A percentile compares a stretch with the other conserved stretches of the same genome.
Evolutionary conservation across 2,888 invertebrate species (phyloP).

Genomic region (Luperina testacea): DNA sequence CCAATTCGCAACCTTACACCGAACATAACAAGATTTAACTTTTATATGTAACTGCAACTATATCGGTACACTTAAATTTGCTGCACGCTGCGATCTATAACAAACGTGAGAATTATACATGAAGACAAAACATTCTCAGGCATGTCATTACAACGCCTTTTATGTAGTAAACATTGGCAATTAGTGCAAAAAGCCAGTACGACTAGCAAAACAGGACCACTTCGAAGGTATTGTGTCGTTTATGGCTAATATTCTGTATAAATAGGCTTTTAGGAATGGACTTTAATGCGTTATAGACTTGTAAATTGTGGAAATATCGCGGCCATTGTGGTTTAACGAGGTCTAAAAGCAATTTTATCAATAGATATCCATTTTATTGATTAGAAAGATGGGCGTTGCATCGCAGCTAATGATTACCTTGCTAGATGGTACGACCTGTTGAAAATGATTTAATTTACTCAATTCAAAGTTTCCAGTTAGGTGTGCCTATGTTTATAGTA

Average conservation of each 20-base stretch:
- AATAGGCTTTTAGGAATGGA: conserved; percentile 25
- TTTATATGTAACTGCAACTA: conserved; percentile 31
- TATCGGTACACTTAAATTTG: conserved; percentile 39
- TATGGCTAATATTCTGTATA: conserved; percentile 39
- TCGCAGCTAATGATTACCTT: not conserved
- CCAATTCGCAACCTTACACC: conserved; percentile 45
- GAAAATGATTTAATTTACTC: not conserved
- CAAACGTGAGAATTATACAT: conserved; percentile 70
- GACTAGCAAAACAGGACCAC: conserved; percentile 50
- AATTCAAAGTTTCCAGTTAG: not conserved
- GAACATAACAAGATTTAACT: conserved; percentile 35
- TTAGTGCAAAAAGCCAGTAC: conserved; percentile 65
- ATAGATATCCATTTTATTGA: conserved; percentile 19
- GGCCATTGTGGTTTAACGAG: conserved; percentile 25
- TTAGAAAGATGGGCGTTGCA: conserved; percentile 5
- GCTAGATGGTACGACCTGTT: not conserved
- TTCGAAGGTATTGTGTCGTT: conserved; percentile 54
- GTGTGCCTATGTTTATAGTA: not conserved
- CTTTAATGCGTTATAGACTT: conserved; percentile 23
- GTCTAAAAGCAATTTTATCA: conserved; percentile 15
- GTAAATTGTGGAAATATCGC: conserved; percentile 39
- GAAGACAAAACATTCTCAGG: conserved; percentile 74
- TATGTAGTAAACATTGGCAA: conserved; percentile 69
- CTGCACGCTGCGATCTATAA: conserved; percentile 59
- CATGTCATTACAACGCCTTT: conserved; percentile 74